Evolutionary conservation across 2,113 vertebrate genomes (phyloP).

Genomic region (Cyanoderma ruficeps): DNA sequence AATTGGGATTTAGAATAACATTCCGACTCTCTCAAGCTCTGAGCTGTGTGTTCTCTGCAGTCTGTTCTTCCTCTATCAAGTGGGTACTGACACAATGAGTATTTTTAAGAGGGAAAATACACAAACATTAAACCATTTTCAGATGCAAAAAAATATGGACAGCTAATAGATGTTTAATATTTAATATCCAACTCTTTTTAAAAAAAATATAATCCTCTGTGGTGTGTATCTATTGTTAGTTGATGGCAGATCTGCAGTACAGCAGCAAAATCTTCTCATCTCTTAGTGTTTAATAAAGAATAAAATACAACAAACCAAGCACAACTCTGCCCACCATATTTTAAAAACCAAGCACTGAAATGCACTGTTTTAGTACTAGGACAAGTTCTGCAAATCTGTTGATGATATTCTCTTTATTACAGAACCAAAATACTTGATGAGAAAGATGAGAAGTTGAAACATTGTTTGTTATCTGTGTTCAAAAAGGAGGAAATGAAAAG

Average conservation of each 20-base stretch:
- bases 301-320: not conserved
- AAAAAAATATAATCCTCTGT: too few species aligned
- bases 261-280: not conserved
- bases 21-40: not conserved
- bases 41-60: not conserved
- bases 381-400: not conserved
- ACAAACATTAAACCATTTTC: not conserved
- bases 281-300: not conserved
- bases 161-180: not conserved
- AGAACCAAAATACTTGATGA: not conserved
- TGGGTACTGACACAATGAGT: not conserved
- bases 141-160: not conserved
- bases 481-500: not conserved
- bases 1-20: not conserved
- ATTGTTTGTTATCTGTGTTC: not conserved
- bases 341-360: not conserved
- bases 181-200: too few species aligned
- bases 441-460: not conserved
- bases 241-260: not conserved
- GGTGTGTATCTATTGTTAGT: not conserved
- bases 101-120: not conserved
- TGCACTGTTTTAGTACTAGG: not conserved
- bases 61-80: not conserved
- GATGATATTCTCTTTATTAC: not conserved
- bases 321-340: fast-evolving